These are phyloP conservation scores for Lasioglossum zephyrum DNA, from an alignment of 2,888 invertebrate genomes.

Conservation along the genomic window DNA sequence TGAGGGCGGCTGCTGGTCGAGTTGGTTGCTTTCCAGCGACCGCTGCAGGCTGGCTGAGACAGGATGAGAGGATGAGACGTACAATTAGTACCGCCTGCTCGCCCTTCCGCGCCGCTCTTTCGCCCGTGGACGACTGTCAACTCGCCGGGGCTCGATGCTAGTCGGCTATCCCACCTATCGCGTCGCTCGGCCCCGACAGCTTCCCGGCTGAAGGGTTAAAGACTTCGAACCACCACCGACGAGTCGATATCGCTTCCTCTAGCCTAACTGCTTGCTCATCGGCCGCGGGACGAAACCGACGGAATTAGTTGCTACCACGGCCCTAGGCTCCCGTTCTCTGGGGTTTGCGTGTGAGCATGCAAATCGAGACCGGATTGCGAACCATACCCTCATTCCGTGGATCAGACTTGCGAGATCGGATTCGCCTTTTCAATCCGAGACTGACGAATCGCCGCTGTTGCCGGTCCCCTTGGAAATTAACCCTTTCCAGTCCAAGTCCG, in stretches of 20 bases:
- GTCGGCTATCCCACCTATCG: constrained; percentile 32
- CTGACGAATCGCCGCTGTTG: not conserved
- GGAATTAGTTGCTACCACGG: constrained; percentile 19
- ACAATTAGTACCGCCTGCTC: constrained; percentile 70
- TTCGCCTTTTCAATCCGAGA: not conserved
- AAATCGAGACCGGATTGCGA: constrained; percentile 31
- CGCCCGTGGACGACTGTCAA: constrained; percentile 53
- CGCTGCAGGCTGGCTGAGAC: constrained; percentile 61
- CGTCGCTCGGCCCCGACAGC: not conserved
- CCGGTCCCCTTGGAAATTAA: not conserved
- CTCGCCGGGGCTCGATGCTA: constrained; percentile 40
- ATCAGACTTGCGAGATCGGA: constrained; percentile 23
- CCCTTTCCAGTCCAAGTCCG: not conserved
- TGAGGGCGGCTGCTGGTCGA: constrained; percentile 63
- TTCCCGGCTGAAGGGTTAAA: constrained; percentile 42
- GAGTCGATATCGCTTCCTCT: constrained; percentile 49
- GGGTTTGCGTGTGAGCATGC: constrained; percentile 33
- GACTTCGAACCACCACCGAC: constrained; percentile 24
- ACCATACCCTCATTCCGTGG: not conserved
- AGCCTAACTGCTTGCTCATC: constrained; percentile 45
- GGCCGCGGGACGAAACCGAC: not conserved
- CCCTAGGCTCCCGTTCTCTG: not conserved
- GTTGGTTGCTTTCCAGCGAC: constrained; percentile 62
- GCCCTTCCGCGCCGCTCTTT: constrained; percentile 18
- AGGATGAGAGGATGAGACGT: constrained; percentile 70